Conservation (phyloP, 2,888 invertebrate species). For the Myopa testacea region DNA sequence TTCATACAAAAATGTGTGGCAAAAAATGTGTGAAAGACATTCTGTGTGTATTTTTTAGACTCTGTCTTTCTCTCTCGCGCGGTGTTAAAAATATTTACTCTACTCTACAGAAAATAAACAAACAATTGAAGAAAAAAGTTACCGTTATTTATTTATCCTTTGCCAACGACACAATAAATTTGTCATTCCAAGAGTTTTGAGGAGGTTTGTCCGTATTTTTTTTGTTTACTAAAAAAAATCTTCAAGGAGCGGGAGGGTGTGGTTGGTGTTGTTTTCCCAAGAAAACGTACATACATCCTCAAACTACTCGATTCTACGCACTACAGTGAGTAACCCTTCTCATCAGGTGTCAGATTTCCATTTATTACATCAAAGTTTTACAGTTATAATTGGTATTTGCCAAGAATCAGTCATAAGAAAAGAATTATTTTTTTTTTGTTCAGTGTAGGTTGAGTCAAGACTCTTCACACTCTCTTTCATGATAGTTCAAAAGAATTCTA, state of each 20-base stretch:
- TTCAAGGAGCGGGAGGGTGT: neutral
- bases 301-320: neutral
- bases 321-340: neutral
- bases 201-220: neutral
- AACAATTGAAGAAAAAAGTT: neutral
- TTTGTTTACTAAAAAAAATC: neutral
- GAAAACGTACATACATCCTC: neutral
- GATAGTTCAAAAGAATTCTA: no score
- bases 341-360: slow-evolving; percentile 21
- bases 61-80: neutral
- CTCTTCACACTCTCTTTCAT: no score
- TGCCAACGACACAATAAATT: neutral
- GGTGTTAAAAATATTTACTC: no score
- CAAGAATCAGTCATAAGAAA: neutral
- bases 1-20: neutral
- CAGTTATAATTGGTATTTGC: neutral
- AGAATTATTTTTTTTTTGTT: no score
- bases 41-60: neutral
- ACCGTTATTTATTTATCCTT: slow-evolving; percentile 13
- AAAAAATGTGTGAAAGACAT: neutral
- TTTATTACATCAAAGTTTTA: neutral
- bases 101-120: no score
- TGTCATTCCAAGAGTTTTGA: neutral
- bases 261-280: slow-evolving; percentile 7
- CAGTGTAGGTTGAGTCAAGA: no score